phyloP scores from a whole-genome alignment of 1,140 invertebrate genomes.

The Dermatophagoides farinae region DNA sequence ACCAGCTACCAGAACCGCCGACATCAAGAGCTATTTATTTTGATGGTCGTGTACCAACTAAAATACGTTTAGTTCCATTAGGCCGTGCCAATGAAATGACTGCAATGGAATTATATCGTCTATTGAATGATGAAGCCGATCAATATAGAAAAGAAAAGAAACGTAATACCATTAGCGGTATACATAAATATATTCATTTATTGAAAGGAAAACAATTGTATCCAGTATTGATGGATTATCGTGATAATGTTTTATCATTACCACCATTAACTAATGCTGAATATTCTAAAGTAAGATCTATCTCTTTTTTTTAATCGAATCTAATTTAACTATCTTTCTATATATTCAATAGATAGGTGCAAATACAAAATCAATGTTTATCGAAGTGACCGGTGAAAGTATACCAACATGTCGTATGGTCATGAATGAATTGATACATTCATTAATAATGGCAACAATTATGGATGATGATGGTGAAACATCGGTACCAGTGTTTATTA shows the following conservation, averaged over 20 bases:
- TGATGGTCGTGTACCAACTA: slow-evolving; percentile 12
- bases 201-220: slow-evolving; percentile 48
- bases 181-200: slow-evolving; percentile 57
- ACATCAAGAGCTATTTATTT: slow-evolving; percentile 3
- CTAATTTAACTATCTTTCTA: too few relatives aligned
- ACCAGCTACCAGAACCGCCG: slow-evolving; percentile 20
- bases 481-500: slow-evolving; percentile 19
- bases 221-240: slow-evolving; percentile 41
- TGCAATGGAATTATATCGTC: slow-evolving; percentile 40
- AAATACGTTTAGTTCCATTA: slow-evolving; percentile 38
- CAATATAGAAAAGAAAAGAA: slow-evolving; percentile 45
- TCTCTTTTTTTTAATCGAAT: slow-evolving; percentile 3
- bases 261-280: slow-evolving; percentile 64
- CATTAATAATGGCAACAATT: background rate
- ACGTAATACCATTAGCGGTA: slow-evolving; percentile 51
- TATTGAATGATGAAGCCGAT: slow-evolving; percentile 47
- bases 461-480: slow-evolving; percentile 27
- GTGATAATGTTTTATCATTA: slow-evolving; percentile 46
- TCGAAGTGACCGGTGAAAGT: slow-evolving; percentile 54
- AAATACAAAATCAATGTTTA: slow-evolving; percentile 41
- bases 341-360: slow-evolving; percentile 25
- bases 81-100: slow-evolving; percentile 36
- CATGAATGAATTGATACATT: slow-evolving; percentile 39
- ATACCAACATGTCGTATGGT: slow-evolving; percentile 43
- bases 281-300: slow-evolving; percentile 37